Conservation (phyloP, 1,140 invertebrate species). For the Contarinia nasturtii region DNA sequence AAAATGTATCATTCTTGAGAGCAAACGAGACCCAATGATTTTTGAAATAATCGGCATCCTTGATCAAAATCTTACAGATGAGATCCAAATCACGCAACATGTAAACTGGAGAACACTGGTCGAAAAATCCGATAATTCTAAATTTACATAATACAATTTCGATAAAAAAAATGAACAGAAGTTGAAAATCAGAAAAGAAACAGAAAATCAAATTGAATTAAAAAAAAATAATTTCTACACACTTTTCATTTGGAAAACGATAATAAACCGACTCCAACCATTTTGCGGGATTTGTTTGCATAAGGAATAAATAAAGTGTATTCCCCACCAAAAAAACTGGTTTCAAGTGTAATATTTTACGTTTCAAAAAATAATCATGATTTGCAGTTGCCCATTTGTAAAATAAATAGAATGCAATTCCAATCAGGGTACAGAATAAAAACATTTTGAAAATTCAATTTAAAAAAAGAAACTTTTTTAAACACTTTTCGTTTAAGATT, state of each 20-base stretch:
- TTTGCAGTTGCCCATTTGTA: conserved; percentile 15
- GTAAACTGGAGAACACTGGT: conserved; percentile 1
- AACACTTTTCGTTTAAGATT: no score
- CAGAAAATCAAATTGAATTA: neutral
- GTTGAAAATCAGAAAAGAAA: neutral
- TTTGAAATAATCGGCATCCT: conserved; percentile 29
- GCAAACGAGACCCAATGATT: conserved; percentile 19
- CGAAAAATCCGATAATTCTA: conserved; percentile 4
- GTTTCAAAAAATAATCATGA: conserved; percentile 15
- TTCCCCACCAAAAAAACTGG: conserved; percentile 15
- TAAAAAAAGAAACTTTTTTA: no score
- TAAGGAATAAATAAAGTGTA: conserved; percentile 7
- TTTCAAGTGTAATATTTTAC: conserved; percentile 10
- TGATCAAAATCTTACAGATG: conserved; percentile 27
- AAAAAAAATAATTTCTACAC: conserved; percentile 3
- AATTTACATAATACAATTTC: neutral
- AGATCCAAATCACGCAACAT: conserved; percentile 19
- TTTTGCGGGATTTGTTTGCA: neutral
- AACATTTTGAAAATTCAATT: no score
- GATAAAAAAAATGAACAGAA: neutral
- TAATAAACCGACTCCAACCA: no score
- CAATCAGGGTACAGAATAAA: no score
- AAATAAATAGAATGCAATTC: conserved; percentile 1
- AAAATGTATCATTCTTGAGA: conserved; percentile 25
- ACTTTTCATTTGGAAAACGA: neutral